Conservation (phyloP, 2,888 invertebrate genomes). For the Eremobia ochroleuca region DNA sequence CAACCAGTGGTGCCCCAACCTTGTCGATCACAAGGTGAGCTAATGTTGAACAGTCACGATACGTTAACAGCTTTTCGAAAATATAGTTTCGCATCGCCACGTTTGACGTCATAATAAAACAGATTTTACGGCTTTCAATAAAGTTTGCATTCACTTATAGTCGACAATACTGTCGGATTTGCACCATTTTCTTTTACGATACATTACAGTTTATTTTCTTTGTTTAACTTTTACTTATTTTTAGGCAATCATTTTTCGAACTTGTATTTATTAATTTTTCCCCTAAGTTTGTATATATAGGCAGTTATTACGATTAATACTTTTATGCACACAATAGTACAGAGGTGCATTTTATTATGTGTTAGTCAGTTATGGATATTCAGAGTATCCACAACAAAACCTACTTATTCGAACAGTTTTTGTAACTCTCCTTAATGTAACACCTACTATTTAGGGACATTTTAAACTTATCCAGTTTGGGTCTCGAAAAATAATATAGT, state of each 20-base stretch:
- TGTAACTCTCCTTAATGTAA: neutral
- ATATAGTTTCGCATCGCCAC: slow-evolving; percentile 34
- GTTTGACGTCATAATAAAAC: slow-evolving; percentile 50
- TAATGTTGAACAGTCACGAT: slow-evolving; percentile 73
- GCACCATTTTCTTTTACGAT: slow-evolving; percentile 12
- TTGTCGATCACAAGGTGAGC: slow-evolving; percentile 58
- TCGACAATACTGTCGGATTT: slow-evolving; percentile 1
- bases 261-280: neutral
- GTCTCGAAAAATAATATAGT: neutral
- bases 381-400: slow-evolving; percentile 2
- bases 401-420: neutral
- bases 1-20: slow-evolving; percentile 52
- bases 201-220: neutral
- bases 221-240: neutral
- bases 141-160: slow-evolving; percentile 34
- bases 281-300: neutral
- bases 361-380: neutral
- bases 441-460: neutral
- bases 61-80: slow-evolving; percentile 42
- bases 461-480: neutral
- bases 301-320: neutral
- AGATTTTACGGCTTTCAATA: slow-evolving; percentile 30
- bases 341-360: neutral
- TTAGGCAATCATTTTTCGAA: neutral
- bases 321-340: neutral